phyloP scores from a whole-genome alignment of 2,888 invertebrate genomes.

The Leucozona laternaria region DNA sequence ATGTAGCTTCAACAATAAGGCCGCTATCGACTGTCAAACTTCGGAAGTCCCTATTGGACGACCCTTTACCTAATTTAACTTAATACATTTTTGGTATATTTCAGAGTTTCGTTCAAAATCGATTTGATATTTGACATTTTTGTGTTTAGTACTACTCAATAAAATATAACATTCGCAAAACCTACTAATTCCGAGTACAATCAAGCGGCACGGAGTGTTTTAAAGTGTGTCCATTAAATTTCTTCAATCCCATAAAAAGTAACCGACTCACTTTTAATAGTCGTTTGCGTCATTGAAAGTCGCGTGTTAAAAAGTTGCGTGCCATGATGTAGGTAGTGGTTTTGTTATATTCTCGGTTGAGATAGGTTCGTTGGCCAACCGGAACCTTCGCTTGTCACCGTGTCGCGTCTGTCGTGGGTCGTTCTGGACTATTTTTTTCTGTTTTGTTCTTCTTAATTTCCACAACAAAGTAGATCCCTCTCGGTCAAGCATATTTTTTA shows the following conservation, averaged over 20 bases:
- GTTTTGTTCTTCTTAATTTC: constrained; percentile 3
- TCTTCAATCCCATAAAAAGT: constrained; percentile 34
- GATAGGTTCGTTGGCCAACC: constrained; percentile 62
- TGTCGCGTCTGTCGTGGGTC: neutral
- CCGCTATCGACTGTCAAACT: no score
- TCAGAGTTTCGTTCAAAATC: no score
- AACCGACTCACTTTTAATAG: constrained; percentile 31
- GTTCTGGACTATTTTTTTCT: constrained; percentile 6
- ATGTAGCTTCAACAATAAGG: no score
- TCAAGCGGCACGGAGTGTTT: neutral
- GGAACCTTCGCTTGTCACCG: constrained; percentile 37
- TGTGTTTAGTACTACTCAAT: no score
- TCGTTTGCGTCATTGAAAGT: constrained; percentile 22
- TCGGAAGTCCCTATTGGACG: no score
- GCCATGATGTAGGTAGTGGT: constrained; percentile 2
- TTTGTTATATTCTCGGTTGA: constrained; percentile 24
- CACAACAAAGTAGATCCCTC: constrained; percentile 7
- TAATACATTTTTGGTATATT: no score
- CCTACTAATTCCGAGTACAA: neutral
- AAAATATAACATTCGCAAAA: no score
- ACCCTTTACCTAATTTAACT: no score
- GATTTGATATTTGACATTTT: no score
- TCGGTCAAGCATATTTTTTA: constrained; percentile 29
- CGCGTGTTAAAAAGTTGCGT: constrained; percentile 39
- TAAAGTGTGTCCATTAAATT: constrained; percentile 18